Percentiles rank a stretch among this genome's conserved stretches.
phyloP scores from a whole-genome alignment of 2,113 vertebrate species.

The Mungos mungo region DNA sequence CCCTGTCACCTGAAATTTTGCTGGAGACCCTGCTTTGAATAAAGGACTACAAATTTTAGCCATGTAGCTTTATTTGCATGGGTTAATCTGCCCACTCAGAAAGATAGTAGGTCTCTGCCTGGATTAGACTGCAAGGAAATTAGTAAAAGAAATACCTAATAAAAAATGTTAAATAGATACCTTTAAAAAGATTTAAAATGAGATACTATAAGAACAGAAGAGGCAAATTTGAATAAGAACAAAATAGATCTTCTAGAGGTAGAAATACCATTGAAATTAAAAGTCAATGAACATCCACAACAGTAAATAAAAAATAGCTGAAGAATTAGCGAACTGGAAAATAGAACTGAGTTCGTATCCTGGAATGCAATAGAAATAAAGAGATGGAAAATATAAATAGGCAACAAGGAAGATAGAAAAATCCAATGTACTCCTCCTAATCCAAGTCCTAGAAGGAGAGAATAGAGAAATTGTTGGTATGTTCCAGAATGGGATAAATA shows the following conservation, averaged over 20 bases:
- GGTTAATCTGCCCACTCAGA: constrained; percentile 6
- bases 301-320: not conserved
- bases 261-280: not conserved
- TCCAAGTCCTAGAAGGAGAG: not conserved
- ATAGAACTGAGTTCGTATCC: not conserved
- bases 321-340: not conserved
- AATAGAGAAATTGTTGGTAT: not conserved
- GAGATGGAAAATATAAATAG: not conserved
- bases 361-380: not conserved
- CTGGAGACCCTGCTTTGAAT: not conserved
- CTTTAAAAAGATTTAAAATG: not conserved
- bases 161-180: not conserved
- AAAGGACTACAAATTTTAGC: not conserved
- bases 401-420: not conserved
- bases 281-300: not conserved
- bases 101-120: not conserved
- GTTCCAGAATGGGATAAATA: not conserved
- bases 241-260: not conserved
- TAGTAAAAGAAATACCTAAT: not conserved
- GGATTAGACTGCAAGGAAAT: not conserved
- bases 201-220: not conserved
- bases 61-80: not conserved
- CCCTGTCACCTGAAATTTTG: not conserved
- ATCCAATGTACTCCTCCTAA: not conserved
- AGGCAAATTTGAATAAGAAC: not conserved